These are phyloP conservation scores for Tamias sibiricus DNA, from an alignment of 2,113 vertebrate genomes.

Conservation along the genomic window DNA sequence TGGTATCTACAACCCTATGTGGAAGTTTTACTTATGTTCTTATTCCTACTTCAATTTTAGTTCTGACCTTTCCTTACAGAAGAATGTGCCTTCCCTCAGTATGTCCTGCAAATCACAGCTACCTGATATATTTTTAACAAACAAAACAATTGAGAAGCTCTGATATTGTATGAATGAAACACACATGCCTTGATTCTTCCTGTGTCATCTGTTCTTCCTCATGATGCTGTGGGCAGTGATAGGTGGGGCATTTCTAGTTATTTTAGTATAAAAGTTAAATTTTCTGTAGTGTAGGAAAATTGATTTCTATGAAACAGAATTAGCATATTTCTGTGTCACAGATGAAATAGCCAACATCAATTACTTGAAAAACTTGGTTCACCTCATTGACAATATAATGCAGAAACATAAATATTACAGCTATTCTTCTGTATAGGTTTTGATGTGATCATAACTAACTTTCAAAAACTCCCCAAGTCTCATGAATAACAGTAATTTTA, in stretches of 20 bases:
- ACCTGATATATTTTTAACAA: background rate
- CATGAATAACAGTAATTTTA: background rate
- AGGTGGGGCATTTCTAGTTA: background rate
- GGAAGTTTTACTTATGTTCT: background rate
- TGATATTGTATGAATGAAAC: background rate
- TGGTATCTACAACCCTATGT: accelerated
- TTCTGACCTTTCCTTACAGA: background rate
- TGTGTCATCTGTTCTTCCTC: background rate
- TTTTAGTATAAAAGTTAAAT: background rate
- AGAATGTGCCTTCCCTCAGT: background rate
- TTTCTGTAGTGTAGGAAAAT: background rate
- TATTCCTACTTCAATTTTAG: background rate
- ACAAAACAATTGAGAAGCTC: background rate
- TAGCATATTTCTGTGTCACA: background rate
- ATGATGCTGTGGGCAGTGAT: no score
- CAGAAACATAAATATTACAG: background rate
- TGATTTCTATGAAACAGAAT: background rate
- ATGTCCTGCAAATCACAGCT: background rate
- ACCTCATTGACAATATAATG: background rate
- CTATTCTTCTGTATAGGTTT: background rate
- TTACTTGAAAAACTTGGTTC: background rate
- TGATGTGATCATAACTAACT: background rate
- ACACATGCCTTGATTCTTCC: background rate
- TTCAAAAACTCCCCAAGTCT: background rate
- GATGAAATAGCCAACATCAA: background rate